Conservation (phyloP, 2,888 invertebrate species). For the Brachypterus glaber region DNA sequence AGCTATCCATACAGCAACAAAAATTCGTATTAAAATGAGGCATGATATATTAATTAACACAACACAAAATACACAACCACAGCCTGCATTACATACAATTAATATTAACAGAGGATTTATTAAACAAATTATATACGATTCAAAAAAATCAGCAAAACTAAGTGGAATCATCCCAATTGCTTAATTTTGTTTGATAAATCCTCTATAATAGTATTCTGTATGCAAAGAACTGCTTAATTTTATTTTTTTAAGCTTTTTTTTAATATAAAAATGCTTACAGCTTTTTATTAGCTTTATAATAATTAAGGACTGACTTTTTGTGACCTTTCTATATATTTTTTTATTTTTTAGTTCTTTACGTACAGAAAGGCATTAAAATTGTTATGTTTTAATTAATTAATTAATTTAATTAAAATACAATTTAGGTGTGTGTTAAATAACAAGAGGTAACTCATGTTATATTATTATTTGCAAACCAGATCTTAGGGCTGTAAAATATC, state of each 20-base stretch:
- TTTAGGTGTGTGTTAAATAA: no score
- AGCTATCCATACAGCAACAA: slow-evolving; percentile 6
- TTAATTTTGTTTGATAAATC: neutral
- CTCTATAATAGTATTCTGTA: slow-evolving; percentile 28
- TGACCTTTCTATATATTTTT: slow-evolving; percentile 13
- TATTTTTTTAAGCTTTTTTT: slow-evolving; percentile 18
- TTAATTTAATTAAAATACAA: no score
- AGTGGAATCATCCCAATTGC: no score
- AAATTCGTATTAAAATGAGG: slow-evolving; percentile 33
- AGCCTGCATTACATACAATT: slow-evolving; percentile 31
- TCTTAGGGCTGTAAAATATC: no score
- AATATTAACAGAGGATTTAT: no score
- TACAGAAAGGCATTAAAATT: slow-evolving; percentile 28
- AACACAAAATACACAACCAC: slow-evolving; percentile 18
- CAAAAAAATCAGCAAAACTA: no score
- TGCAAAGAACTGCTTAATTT: slow-evolving; percentile 32
- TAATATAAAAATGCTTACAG: slow-evolving; percentile 20
- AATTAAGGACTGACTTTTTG: no score
- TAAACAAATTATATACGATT: no score
- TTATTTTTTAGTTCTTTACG: slow-evolving; percentile 30
- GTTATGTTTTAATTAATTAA: no score
- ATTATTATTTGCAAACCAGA: no score
- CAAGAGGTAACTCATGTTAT: no score
- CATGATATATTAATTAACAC: slow-evolving; percentile 23
- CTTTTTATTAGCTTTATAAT: slow-evolving; percentile 18